Percentiles rank a stretch among this genome's conserved stretches.
These are phyloP conservation scores for Ostrea edulis DNA, from an alignment of 1,140 invertebrate genomes.

Conservation along the genomic window DNA sequence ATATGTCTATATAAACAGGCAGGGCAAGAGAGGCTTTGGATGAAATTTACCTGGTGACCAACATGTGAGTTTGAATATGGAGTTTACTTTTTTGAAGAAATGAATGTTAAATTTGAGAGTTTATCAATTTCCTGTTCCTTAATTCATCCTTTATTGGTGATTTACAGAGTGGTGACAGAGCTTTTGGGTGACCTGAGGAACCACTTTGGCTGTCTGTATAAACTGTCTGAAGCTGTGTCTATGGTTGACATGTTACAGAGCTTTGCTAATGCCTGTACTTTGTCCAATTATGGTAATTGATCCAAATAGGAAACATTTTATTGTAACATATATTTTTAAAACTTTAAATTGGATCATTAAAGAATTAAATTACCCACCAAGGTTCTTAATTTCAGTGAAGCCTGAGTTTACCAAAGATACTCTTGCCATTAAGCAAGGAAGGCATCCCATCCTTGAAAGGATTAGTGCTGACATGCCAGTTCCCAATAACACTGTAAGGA, in stretches of 20 bases:
- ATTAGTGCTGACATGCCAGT: constrained; percentile 82
- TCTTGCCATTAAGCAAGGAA: constrained; percentile 85
- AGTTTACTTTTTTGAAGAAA: neutral
- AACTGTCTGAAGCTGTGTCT: constrained; percentile 88
- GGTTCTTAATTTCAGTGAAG: constrained; percentile 81
- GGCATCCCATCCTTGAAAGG: constrained; percentile 90
- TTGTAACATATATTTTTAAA: neutral
- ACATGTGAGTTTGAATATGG: constrained; percentile 83
- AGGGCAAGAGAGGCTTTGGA: constrained; percentile 86
- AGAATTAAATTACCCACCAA: neutral
- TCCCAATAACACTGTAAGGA: constrained; percentile 88
- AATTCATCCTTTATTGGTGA: neutral
- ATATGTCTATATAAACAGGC: constrained; percentile 65
- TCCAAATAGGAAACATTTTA: neutral
- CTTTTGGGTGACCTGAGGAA: constrained; percentile 82
- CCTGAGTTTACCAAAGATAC: constrained; percentile 86
- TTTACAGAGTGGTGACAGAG: constrained; percentile 80
- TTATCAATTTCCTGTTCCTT: neutral
- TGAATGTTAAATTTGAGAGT: neutral
- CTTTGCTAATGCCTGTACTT: constrained; percentile 85
- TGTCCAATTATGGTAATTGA: constrained; percentile 2
- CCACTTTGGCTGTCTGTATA: constrained; percentile 88
- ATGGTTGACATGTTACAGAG: constrained; percentile 89
- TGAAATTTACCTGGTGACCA: constrained; percentile 90
- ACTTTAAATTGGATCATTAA: neutral